A percentile compares a stretch with the other conserved stretches of the same genome.
Conservation (phyloP, 2,797 vertebrate species). For the Pantherophis vulpinus region DNA sequence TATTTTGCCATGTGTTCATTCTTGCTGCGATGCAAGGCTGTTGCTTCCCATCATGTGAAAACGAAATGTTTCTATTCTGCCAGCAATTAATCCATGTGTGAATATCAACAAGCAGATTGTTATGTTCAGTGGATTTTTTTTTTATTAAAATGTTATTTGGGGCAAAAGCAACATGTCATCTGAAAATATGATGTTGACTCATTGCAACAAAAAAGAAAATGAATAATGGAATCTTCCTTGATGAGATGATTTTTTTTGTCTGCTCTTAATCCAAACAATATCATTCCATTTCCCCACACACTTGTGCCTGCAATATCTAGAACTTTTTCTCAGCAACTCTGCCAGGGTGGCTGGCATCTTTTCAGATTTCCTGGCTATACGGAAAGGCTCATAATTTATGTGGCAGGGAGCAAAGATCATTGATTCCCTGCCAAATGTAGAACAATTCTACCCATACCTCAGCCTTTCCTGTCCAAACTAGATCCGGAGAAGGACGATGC, state of each 20-base stretch:
- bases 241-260: neutral
- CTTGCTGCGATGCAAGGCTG: rapidly evolving
- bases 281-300: neutral
- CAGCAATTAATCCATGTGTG: neutral
- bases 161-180: neutral
- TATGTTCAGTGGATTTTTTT: neutral
- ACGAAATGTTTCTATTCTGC: neutral
- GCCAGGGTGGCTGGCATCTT: neutral
- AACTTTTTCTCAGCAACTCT: neutral
- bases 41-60: neutral
- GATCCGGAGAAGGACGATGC: no score
- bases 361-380: neutral
- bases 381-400: neutral
- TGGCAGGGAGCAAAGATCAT: neutral
- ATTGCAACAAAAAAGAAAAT: neutral
- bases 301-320: neutral
- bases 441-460: neutral
- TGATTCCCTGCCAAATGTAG: no score
- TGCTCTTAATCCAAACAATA: neutral
- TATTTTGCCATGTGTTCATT: neutral
- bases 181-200: neutral
- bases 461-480: neutral
- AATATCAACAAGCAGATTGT: neutral
- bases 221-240: neutral
- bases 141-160: neutral